Evolutionary conservation across 1,140 invertebrate species (phyloP).

Genomic region (Aphidius ervi): DNA sequence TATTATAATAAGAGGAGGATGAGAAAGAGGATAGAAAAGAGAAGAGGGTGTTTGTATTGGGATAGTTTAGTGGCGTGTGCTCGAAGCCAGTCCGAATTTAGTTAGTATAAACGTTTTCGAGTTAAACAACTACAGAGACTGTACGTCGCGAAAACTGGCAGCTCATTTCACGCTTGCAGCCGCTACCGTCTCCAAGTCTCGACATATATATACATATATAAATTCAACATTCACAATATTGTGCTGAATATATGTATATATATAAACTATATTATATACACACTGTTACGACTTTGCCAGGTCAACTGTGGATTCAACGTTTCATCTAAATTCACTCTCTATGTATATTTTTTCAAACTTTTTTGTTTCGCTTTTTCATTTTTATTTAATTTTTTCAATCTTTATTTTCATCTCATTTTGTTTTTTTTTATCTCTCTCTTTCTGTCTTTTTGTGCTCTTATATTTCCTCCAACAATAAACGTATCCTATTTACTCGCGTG

Average conservation of each 20-base stretch:
- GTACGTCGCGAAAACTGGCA: conserved; percentile 36
- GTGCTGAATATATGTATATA: too few relatives aligned
- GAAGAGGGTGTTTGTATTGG: not conserved
- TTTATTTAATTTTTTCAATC: conserved; percentile 4
- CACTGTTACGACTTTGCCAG: not conserved
- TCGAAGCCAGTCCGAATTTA: conserved; percentile 24
- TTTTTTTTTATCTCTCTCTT: not conserved
- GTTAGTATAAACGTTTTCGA: conserved; percentile 26
- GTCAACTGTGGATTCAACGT: conserved; percentile 14
- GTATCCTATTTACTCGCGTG: not conserved
- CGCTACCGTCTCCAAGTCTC: conserved; percentile 20
- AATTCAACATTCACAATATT: too few relatives aligned
- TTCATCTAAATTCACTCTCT: conserved; percentile 6
- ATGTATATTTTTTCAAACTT: not conserved
- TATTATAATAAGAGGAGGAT: conserved; percentile 3
- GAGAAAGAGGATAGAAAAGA: not conserved
- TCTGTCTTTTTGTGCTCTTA: not conserved
- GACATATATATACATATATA: too few relatives aligned
- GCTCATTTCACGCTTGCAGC: conserved; percentile 41
- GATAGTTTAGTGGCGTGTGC: conserved; percentile 19
- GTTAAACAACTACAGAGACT: conserved; percentile 35
- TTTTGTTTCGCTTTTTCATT: not conserved
- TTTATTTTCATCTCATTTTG: conserved; percentile 8
- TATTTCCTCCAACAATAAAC: not conserved
- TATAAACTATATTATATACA: too few relatives aligned